Base-by-base conservation (phyloP, 1,140 invertebrate genomes). In the Drosophila ambigua region DNA sequence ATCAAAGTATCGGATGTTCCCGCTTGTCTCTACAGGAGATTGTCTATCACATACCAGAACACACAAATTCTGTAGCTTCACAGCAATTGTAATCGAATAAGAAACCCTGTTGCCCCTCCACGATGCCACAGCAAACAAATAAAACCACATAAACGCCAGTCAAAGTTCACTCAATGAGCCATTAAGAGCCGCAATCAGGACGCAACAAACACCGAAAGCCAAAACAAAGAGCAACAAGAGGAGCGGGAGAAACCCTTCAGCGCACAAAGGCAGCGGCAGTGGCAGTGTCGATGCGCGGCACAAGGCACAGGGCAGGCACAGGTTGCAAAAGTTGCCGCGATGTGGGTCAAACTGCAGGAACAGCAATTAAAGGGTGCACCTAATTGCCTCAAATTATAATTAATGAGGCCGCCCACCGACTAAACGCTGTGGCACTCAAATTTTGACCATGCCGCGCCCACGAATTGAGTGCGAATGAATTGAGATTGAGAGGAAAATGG, bases 351-450 rank as follows among this genome's bases (percentile, higher is more conserved):
- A 73, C 57, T 57, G 39, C 48, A 68, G 48, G 61, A 77, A 73
- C 61, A 39, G 58, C 41, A 67, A 73, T 77, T 68, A 73, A 66
- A 59, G 63, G 63, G 44, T 49, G 53, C 35, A 51, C 58, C 48
- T 68, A 68, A 73, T 77, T 67, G 71, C 48, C 62, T 63, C 16
- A 68, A 77, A 77, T 77, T 77, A 68, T 77, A 73, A 73, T 73
- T 77, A 67, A 73, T 58, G 74, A 62, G 48, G 53, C 45, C 46
- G 20, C 11, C 2, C 16, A 4, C 4, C 7, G 20, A 20, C 20
- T 20, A 1, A 20, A 1, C 0, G 20, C 20, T 20, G 20, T 20
- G 16, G 16, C 9, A 24, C 23, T 13, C 46, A 49, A 5, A 11
- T 9, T 48, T 24, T 49, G 46, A 48, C 45, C 23, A 57, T 6